Base-by-base conservation (phyloP, 92 coral and sea anemone species). In the Umimayanthus chanpuru region DNA sequence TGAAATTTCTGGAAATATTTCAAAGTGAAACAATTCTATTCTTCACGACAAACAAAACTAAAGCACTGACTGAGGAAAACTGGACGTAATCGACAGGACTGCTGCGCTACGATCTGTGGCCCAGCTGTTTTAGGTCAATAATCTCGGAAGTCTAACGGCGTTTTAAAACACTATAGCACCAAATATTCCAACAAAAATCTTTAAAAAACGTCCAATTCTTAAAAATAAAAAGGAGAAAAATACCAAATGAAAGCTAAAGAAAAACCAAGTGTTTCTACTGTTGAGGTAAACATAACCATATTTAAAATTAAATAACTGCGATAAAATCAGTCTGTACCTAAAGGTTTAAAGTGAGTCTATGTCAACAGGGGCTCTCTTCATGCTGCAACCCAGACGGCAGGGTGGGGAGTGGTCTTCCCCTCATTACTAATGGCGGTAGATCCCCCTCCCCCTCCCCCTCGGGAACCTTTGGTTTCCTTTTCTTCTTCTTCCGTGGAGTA, bases 401-500 rank as follows among this genome's bases (percentile, higher is more conserved):
- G 9, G 78, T 16, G 29, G 87, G 87, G 6, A 83, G 87, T 8
- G 87, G 39, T 83, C 87, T 83, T 28, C 87, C 78, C 29, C 8
- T 43, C 25, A 83, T 11, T n/a, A 83, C 87, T 44, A 83, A 73
- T 16, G 87, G 87, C 16, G 87, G 87, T 23, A 83, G 25, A 28
- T 83, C 76, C 20, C 75, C 72, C 49, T 83, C 76, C 20, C 75
- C 72, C 49, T 81, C 86, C 56, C 30, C 49, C 72, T 25, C 87
- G 36, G 67, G 39, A 26, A 12, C 0, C n/a, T 83, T 83, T 44
- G 87, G 78, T 47, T 83, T 83, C 23, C 67, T 83, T 29, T 83
- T 83, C 77, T 83, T 83, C 28, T 83, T 83, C 77, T 50, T 83
- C 25, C 74, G 70, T 83, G 87, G 87, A 43, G 78, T 49, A 16